Percentiles rank a stretch among this genome's conserved stretches.
phyloP scores from a whole-genome alignment of 2,888 invertebrate species.

The Polietes domitor region DNA sequence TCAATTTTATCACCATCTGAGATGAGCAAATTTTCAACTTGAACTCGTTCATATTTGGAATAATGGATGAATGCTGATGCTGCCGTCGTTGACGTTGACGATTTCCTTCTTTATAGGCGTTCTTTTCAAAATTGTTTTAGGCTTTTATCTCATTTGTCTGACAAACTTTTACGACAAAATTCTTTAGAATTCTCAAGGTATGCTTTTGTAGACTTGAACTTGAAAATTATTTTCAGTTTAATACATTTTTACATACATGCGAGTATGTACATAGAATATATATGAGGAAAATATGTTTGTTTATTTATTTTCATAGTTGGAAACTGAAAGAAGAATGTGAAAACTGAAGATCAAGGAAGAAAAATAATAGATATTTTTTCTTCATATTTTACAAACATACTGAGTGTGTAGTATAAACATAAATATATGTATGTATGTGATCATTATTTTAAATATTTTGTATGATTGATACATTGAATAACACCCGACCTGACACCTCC shows the following conservation, averaged over 20 bases:
- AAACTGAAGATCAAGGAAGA: conserved; percentile 1
- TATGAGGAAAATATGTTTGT: conserved; percentile 6
- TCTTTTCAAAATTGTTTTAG: conserved; percentile 25
- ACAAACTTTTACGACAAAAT: conserved; percentile 5
- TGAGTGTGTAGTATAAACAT: too few species aligned
- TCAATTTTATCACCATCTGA: conserved; percentile 3
- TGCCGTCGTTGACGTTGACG: background rate
- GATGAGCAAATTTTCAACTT: conserved; percentile 25
- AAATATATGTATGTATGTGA: too few species aligned
- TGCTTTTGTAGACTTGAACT: conserved; percentile 25
- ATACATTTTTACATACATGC: background rate
- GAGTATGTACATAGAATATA: background rate
- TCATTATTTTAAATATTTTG: too few species aligned
- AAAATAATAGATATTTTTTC: background rate
- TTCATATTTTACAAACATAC: too few species aligned
- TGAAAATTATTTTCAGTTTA: conserved; percentile 22
- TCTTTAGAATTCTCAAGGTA: conserved; percentile 38
- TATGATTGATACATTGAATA: too few species aligned
- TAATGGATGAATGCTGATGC: background rate
- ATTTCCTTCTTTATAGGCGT: background rate
- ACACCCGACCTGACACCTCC: too few species aligned
- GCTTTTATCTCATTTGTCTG: conserved; percentile 28
- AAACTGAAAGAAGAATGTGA: background rate
- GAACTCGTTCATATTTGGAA: conserved; percentile 25
- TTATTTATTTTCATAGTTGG: background rate